Base-by-base conservation (phyloP, 2,888 invertebrate species). In the Imbricaverruca yamaguchii region DNA sequence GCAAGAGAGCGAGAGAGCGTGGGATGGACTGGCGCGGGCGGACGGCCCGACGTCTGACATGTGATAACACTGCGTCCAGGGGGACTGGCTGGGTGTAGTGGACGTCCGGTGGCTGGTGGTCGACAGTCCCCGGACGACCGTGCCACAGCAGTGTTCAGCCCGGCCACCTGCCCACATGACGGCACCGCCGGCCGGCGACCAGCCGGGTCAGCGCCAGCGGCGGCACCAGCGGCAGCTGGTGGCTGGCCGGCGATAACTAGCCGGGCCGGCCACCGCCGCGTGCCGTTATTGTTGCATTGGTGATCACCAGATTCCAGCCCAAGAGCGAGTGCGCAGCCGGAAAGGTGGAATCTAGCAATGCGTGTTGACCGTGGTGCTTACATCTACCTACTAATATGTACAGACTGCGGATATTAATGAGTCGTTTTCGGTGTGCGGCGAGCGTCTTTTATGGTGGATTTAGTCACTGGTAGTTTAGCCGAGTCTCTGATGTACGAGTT, bases 311-410 rank as follows among this genome's bases (percentile, higher is more conserved):
- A 39, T 39, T 39, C 39, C 39, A 39, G 39, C 39, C 39, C 39
- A 39, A 39, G 39, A 39, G 39, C 4, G 39, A 39, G 39, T 39
- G 39, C 39, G 39, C 39, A 39, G 39, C 39, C 39, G 39, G 4
- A 39, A 39, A 39, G 39, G 39, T 39, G 39, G 39, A 55, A 74
- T 12, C 55, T 55, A 55, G n/a, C 74, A 74, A 55, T 74, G 21
- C 55, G 74, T 74, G 74, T 69, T 69, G 39, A 69, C 12, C 74
- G 55, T 53, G 18, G 39, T 55, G 74, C 55, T 74, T 74, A 74
- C 39, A n/a, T 55, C 74, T 74, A 55, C 55, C 55, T 74, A 74
- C 74, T 74, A 74, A 74, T 74, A 74, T 74, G 74, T 74, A 74
- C 74, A 74, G 74, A 21, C 53, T 55, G 55, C 21, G 69, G 74